phyloP scores from a whole-genome alignment of 2,113 vertebrate genomes.

The Gymnogyps californianus region DNA sequence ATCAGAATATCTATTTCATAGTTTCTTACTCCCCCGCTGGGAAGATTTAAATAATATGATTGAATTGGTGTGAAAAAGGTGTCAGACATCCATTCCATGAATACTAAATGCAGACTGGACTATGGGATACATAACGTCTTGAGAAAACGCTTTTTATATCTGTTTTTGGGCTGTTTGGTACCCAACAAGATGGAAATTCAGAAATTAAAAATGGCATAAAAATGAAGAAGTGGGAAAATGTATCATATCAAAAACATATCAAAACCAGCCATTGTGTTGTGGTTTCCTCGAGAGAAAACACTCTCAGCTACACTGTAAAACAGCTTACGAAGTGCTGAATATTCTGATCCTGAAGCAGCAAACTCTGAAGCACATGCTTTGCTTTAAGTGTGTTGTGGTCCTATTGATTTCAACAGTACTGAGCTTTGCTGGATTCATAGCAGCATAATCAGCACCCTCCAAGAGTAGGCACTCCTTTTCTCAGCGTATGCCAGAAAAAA shows the following conservation, averaged over 20 bases:
- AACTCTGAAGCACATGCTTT: slow-evolving; percentile 13
- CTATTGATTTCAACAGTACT: slow-evolving; percentile 5
- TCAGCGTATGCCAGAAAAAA: not conserved
- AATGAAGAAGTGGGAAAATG: not conserved
- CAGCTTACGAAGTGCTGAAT: not conserved
- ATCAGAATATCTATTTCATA: not conserved
- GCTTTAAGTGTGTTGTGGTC: not conserved
- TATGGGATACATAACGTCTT: not conserved
- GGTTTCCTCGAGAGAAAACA: not conserved
- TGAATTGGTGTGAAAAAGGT: slow-evolving; percentile 4
- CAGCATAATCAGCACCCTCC: not conserved
- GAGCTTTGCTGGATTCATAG: not conserved
- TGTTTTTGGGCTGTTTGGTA: not conserved
- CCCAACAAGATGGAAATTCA: not conserved
- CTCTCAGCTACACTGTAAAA: not conserved
- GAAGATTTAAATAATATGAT: slow-evolving; percentile 1
- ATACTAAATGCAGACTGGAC: not conserved
- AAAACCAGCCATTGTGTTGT: not conserved
- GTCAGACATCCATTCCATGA: not conserved
- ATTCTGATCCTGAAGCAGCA: not conserved
- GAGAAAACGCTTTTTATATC: not conserved
- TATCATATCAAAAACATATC: not conserved
- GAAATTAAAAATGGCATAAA: not conserved
- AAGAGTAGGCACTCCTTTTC: not conserved
- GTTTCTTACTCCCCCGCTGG: not conserved